Percentiles rank a stretch among this genome's conserved stretches.
Evolutionary conservation across 2,888 invertebrate genomes (phyloP).

Genomic region (Calameuta idolon): DNA sequence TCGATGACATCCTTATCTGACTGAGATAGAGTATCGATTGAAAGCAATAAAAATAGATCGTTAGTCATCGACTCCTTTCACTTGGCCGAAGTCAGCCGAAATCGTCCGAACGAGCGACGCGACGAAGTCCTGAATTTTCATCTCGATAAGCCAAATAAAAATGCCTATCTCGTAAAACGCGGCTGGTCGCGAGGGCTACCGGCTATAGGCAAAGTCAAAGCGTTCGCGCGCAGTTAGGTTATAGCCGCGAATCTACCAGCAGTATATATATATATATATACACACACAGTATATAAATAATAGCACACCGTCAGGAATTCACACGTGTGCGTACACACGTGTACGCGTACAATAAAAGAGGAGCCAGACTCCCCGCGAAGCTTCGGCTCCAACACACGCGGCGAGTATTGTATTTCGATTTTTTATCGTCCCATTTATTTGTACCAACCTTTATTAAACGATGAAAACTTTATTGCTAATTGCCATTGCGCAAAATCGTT

Average conservation of each 20-base stretch:
- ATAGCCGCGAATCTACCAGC: slow-evolving; percentile 34
- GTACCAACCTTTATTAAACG: slow-evolving; percentile 60
- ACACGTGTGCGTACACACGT: background rate
- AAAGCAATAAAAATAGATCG: too few relatives aligned
- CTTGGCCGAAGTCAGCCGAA: too few relatives aligned
- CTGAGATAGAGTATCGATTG: too few relatives aligned
- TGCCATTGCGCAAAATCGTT: slow-evolving; percentile 46
- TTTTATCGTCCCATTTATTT: slow-evolving; percentile 60
- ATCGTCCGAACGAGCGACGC: too few relatives aligned
- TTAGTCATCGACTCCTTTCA: too few relatives aligned
- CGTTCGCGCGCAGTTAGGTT: slow-evolving; percentile 40
- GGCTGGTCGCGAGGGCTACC: slow-evolving; percentile 26
- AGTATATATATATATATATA: slow-evolving; percentile 19
- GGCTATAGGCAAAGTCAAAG: slow-evolving; percentile 32
- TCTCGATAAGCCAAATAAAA: slow-evolving; percentile 46
- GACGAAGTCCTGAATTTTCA: slow-evolving; percentile 23
- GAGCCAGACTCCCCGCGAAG: background rate
- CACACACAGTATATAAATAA: slow-evolving; percentile 21
- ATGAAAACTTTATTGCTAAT: slow-evolving; percentile 63
- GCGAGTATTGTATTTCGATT: slow-evolving; percentile 53
- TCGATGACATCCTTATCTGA: too few relatives aligned
- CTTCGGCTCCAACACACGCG: slow-evolving; percentile 20
- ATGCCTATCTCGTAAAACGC: slow-evolving; percentile 47
- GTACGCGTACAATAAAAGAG: background rate
- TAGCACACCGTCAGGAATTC: slow-evolving; percentile 16